Evolutionary conservation across 2,888 invertebrate species (phyloP), one percentile per base, ranked within the genome.

Genomic region (Xylota sylvarum): DNA sequence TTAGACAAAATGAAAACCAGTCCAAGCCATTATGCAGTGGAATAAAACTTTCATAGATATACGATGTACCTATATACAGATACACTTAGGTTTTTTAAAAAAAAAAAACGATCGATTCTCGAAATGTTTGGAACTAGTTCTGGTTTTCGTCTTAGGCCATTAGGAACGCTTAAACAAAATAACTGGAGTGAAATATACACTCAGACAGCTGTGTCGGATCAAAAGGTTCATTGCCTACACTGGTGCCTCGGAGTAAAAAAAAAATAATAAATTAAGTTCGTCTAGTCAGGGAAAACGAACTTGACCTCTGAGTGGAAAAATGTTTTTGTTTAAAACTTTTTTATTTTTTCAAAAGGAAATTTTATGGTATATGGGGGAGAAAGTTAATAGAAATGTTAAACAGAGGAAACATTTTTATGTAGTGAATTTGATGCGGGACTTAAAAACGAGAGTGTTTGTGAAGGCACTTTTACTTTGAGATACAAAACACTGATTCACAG

Each of bases 1-100:
- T 86, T 82, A 56, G 73, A 67, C 52, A 80, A 85, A 85, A 85
- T 80, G 84, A 76, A 70, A 85, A 80, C 65, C 76, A 80, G 84
- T 74, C 43, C 58, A 76, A 40, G 58, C 80, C 56, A 55, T 72
- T 65, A 65, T 60, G 10, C 40, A 30, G 17, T 52, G n/a, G 10
- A 7, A 40, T 30, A 74, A 23, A 52, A n/a, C 19, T 40, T n/a
- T 4, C 17, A 32, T 27, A 6, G n/a, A 43, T 30, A 19, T 3
- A n/a, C n/a, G n/a, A n/a, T n/a, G n/a, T n/a, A 14, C 6, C 2
- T 5, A 50, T 14, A 50, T 5, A 32, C 12, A 48, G 9, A 27
- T 32, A 32, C 35, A 7, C 10, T 67, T 4, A 23, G 23, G 37
- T 4, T 35, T 35, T 14, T 27, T 37, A 40, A 9, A 14, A 14